Percentiles rank a stretch among this genome's conserved stretches.
Evolutionary conservation across 2,113 vertebrate genomes (phyloP).

Genomic region (Neogale vison): DNA sequence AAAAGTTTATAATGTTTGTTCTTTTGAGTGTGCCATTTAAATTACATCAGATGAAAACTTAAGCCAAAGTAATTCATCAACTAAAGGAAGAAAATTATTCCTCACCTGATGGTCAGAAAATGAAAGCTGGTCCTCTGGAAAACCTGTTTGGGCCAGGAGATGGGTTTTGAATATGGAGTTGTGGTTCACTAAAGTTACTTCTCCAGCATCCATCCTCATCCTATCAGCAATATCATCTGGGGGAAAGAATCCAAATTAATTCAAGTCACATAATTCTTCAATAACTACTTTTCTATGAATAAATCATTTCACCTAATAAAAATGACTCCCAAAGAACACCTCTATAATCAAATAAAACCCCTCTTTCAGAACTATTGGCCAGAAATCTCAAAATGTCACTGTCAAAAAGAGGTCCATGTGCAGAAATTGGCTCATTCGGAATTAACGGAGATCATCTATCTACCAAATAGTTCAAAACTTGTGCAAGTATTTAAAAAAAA

Average conservation of each 20-base stretch:
- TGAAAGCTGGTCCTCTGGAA: conserved; percentile 72
- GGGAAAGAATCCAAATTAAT: conserved; percentile 7
- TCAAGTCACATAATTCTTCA: conserved; percentile 36
- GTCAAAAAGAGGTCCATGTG: neutral
- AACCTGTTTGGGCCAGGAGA: conserved; percentile 47
- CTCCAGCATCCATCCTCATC: conserved; percentile 84
- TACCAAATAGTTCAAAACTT: conserved; percentile 10
- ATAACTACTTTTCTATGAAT: neutral
- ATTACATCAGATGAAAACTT: conserved; percentile 31
- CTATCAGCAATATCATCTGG: conserved; percentile 73
- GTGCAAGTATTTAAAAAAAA: neutral
- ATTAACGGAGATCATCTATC: neutral
- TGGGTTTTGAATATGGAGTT: conserved; percentile 74
- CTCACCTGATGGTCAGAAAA: conserved; percentile 78
- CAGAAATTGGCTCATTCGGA: conserved; percentile 33
- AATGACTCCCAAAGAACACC: conserved; percentile 36
- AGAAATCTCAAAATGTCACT: conserved; percentile 43
- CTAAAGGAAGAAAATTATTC: conserved; percentile 20
- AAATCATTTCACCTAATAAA: conserved; percentile 48
- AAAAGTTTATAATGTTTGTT: conserved; percentile 23
- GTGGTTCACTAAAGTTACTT: conserved; percentile 76
- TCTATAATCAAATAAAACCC: neutral
- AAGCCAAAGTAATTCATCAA: conserved; percentile 25
- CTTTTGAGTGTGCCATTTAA: conserved; percentile 45
- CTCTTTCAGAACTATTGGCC: neutral